These are phyloP conservation scores for Mythimna lalbum DNA, from an alignment of 2,888 invertebrate genomes.

Conservation along the genomic window DNA sequence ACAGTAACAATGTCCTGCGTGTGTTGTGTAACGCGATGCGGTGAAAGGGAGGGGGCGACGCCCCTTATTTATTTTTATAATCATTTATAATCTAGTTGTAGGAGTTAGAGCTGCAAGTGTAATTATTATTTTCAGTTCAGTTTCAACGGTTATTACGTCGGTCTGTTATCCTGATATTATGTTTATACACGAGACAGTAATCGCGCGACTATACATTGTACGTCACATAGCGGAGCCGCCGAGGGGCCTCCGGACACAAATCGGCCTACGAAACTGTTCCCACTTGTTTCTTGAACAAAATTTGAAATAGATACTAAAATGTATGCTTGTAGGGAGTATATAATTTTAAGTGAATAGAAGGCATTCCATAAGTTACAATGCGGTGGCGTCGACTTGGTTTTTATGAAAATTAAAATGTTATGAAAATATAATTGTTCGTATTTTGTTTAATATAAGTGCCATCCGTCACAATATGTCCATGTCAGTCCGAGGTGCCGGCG, in stretches of 20 bases:
- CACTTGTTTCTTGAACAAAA: slow-evolving; percentile 77
- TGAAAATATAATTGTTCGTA: slow-evolving; percentile 75
- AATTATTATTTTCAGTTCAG: slow-evolving; percentile 74
- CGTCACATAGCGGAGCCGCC: slow-evolving; percentile 52
- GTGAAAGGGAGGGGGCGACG: slow-evolving; percentile 79
- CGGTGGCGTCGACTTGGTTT: slow-evolving; percentile 84
- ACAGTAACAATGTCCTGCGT: slow-evolving; percentile 64
- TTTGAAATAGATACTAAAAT: slow-evolving; percentile 78
- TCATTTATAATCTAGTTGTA: slow-evolving; percentile 88
- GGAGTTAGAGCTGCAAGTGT: slow-evolving; percentile 83
- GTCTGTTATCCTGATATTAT: slow-evolving; percentile 71
- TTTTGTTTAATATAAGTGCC: slow-evolving; percentile 83
- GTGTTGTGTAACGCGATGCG: slow-evolving; percentile 70
- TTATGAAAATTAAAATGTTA: slow-evolving; percentile 73
- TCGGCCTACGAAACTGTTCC: slow-evolving; percentile 68
- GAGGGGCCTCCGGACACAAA: slow-evolving; percentile 48
- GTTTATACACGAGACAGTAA: slow-evolving; percentile 59
- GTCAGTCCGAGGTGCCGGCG: slow-evolving; percentile 43
- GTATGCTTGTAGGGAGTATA: slow-evolving; percentile 85
- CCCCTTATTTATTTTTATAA: slow-evolving; percentile 90
- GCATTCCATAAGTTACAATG: slow-evolving; percentile 88
- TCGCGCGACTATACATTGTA: slow-evolving; percentile 51
- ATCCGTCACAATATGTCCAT: slow-evolving; percentile 77
- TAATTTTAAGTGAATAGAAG: slow-evolving; percentile 87
- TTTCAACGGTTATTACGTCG: slow-evolving; percentile 66